Base-by-base conservation (phyloP, 1,140 invertebrate genomes). In the Anthonomus grandis region DNA sequence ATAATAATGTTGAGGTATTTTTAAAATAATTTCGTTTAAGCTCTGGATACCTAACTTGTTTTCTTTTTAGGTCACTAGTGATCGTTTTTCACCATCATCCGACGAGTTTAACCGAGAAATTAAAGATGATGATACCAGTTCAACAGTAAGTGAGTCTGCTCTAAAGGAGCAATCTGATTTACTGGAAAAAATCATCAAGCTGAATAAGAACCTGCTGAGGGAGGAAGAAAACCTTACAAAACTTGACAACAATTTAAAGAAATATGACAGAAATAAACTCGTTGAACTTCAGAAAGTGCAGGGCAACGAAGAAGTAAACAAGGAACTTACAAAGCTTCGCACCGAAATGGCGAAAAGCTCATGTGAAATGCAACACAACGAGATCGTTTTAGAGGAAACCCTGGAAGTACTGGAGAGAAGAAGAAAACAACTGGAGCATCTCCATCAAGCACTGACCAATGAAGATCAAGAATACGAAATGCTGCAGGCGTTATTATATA, bases 141-240 rank as follows among this genome's bases (percentile, higher is more conserved):
- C 69, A 0, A 71, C 66, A 2, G 52, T 68, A 8, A 73, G 69
- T 31, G 70, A 72, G 44, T 57, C 68, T 6, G 66, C 63, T 0
- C 38, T 81, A 66, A 72, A 76, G 62, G 77, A 80, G 67, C 80
- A 86, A 71, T 68, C 86, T 3, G 81, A 84, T 59, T 73, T 87
- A 45, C 75, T 86, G 63, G 86, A 89, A 64, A 84, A 84, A 67
- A 79, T 89, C 18, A 78, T 85, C 5, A 81, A 83, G 15, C 74
- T 90, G 12, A 89, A 89, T 64, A 84, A 86, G 63, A 78, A 81
- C 57, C 73, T 90, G 38, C 79, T 87, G 50, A 77, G 81, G 18
- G 85, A 88, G 70, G 86, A 89, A 66, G 83, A 86, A 68, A 70
- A 79, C 19, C 73, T 87, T 1, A 80, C 84, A 1, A 72, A 85